Conservation (phyloP, 1,140 invertebrate species). For the Neodiprion pinetum region DNA sequence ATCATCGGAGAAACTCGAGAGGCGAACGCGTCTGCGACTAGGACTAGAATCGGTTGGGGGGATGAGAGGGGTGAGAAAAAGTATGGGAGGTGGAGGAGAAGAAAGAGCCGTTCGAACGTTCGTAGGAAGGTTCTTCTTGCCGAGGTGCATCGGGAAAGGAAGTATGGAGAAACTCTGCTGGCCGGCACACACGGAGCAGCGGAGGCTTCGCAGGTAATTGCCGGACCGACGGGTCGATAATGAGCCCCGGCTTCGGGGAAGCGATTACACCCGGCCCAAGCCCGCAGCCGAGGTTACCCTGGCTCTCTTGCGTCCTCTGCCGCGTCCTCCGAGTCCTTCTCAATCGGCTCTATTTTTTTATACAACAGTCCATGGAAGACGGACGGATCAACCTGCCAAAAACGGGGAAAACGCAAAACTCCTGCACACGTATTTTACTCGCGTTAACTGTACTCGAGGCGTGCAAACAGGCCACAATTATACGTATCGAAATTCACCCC, state of each 20-base stretch:
- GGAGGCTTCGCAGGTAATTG: slow-evolving; percentile 61
- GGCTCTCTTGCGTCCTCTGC: slow-evolving; percentile 26
- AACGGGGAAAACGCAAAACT: no score
- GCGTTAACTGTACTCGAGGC: no score
- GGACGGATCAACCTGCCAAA: no score
- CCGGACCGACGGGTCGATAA: slow-evolving; percentile 64
- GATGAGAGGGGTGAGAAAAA: slow-evolving; percentile 29
- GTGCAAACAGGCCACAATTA: no score
- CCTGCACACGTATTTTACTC: no score
- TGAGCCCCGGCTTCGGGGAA: slow-evolving; percentile 63
- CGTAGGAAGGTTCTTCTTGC: background rate
- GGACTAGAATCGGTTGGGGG: slow-evolving; percentile 21
- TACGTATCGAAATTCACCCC: no score
- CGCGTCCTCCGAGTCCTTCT: slow-evolving; percentile 33
- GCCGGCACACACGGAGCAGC: slow-evolving; percentile 46
- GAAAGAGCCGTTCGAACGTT: background rate
- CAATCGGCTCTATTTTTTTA: background rate
- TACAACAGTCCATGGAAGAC: no score
- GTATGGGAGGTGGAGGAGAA: slow-evolving; percentile 19
- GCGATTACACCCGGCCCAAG: slow-evolving; percentile 61
- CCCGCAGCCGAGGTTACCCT: slow-evolving; percentile 50
- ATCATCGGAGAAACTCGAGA: background rate
- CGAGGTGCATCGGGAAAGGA: background rate
- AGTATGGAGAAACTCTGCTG: slow-evolving; percentile 1
- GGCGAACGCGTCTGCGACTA: slow-evolving; percentile 26